Evolutionary conservation across 2,888 invertebrate genomes (phyloP), one percentile per base, ranked within the genome.

Genomic region (Beris morrisii): DNA sequence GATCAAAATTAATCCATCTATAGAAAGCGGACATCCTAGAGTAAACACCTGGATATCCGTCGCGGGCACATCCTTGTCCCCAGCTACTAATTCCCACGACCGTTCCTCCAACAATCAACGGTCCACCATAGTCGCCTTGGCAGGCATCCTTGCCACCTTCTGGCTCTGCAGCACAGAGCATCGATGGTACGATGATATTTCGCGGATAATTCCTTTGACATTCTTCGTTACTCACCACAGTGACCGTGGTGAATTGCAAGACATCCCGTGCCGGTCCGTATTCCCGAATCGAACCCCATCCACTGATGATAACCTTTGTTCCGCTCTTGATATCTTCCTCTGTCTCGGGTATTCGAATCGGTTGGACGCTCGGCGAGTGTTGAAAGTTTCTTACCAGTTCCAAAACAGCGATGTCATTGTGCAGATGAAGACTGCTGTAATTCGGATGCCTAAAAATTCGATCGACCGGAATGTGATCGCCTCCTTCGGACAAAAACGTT

Each of bases 361-460:
- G 74, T n/a, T 76, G 74, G 0, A 83, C 77, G 1, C 70, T 73
- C 0, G 77, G 73, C 57, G 70, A 77, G 63, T 79, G 83, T 11
- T 72, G 69, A 44, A 85, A 73, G 0, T 82, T 78, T 9, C 73
- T 78, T 0, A 78, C 66, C 1, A 86, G 76, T 78, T 81, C 81
- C 5, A 85, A 70, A 0, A 85, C 70, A 0, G 84, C 85, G 5
- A 85, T 75, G 54, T 86, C 85, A 66, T 78, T 80, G 67, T 85
- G 83, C 78, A 82, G 82, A 31, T 77, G 75, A 0, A 68, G 64
- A 15, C 73, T 78, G n/a, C 76, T 76, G 69, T 83, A 86, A 1
- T 75, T 73, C 4, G 81, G 79, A 69, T 86, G 83, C 61, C 75
- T 75, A 1, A 75, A 61, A 1, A 83, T 65, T 13, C 78, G 78